Evolutionary conservation across 2,888 invertebrate genomes (phyloP), one percentile per base, ranked within the genome.

Genomic region (Chironomus riparius): DNA sequence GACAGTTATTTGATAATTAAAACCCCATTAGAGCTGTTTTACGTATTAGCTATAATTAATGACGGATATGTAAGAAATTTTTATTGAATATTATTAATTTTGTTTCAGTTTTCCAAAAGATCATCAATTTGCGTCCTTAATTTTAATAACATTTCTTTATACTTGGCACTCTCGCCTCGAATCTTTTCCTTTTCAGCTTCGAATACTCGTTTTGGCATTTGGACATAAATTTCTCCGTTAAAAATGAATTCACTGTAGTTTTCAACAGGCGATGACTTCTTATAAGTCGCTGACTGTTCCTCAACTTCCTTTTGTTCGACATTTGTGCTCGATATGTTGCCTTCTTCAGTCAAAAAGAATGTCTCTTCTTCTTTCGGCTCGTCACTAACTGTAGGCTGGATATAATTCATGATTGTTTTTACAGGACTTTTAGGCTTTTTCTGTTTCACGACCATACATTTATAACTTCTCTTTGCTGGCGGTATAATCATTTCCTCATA

Each of bases 171-270:
- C 48, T 80, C 79, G 1, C 78, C 77, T 2, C 80, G 2, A 21
- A 83, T 62, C 12, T 78, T 77, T 0, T 79, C 77, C 77, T 81
- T 83, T 70, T 83, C 83, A 15, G 47, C 50, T 24, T 82, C 12
- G 77, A 83, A 84, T 22, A 80, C 78, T 0, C 80, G 78, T 68
- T 80, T 80, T 0, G 83, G 80, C 84, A 84, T 83, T 80, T 84
- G 83, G 1, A 84, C 80, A 74, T 82, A 83, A 76, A 83, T 81
- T 69, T 83, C 80, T 1, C 82, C 82, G 47, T 82, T 82, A 10
- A 80, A 82, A 18, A 81, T 81, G 69, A 83, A 83, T 3, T 74
- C 74, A 47, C 22, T 74, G 68, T 24, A 68, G 3, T 28, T 68
- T 21, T 74, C 72, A 47, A 72, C n/a, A 6, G 50, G 15, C 3